Conservation (phyloP, 2,113 vertebrate genomes). For the Notiomystis cincta region DNA sequence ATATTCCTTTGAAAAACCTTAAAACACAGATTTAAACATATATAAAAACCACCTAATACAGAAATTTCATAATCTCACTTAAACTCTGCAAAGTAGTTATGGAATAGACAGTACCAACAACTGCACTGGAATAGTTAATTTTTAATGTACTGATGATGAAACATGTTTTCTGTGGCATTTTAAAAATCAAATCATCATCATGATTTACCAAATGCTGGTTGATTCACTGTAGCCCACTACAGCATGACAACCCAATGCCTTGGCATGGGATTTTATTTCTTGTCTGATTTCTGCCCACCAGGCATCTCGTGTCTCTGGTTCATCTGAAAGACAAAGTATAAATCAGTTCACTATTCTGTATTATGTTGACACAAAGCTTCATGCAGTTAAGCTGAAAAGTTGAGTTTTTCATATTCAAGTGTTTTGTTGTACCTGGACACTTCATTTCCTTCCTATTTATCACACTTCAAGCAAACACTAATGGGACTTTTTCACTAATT, state of each 20-base stretch:
- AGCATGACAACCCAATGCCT: conserved; percentile 96
- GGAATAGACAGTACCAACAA: background rate
- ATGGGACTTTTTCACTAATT: background rate
- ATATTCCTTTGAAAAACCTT: background rate
- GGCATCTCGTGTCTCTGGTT: conserved; percentile 96
- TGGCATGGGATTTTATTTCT: conserved; percentile 99
- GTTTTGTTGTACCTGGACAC: background rate
- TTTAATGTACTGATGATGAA: background rate
- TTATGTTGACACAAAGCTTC: background rate
- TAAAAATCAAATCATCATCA: conserved; percentile 37
- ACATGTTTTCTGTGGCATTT: background rate
- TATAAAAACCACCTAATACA: background rate
- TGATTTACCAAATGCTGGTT: conserved; percentile 95
- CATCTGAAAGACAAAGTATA: conserved; percentile 89
- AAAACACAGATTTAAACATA: background rate
- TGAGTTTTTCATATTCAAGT: background rate
- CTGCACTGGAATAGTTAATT: background rate
- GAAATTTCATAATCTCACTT: background rate
- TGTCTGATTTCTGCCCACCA: conserved; percentile 99
- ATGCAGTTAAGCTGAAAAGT: conserved; percentile 30
- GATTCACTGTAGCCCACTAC: conserved; percentile 98
- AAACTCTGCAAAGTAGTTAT: background rate
- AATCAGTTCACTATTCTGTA: conserved; percentile 72
- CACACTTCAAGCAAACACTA: background rate
- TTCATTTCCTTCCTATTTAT: background rate